phyloP scores from a whole-genome alignment of 2,888 invertebrate species.

The Tenthredo scrophulariae region DNA sequence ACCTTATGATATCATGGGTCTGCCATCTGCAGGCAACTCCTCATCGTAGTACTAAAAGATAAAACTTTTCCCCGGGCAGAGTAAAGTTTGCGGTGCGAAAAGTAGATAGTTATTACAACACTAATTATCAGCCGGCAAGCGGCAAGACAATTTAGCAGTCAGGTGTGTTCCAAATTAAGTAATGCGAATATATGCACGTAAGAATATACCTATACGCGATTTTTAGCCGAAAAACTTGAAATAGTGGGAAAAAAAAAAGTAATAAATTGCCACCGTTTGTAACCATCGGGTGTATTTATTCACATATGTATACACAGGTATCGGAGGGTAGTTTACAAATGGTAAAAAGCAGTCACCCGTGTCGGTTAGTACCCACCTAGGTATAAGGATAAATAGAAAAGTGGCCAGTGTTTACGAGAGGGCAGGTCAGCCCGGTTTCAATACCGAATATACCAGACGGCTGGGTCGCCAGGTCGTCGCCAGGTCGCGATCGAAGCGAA shows the following conservation, averaged over 20 bases:
- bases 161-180: neutral
- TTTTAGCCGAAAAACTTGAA: no score
- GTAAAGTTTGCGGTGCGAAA: neutral
- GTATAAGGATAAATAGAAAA: neutral
- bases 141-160: neutral
- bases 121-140: constrained; percentile 8
- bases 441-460: constrained; percentile 22
- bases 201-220: no score
- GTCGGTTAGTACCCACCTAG: neutral
- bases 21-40: constrained; percentile 38
- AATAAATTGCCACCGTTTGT: no score
- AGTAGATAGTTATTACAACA: constrained; percentile 28
- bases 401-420: constrained; percentile 38
- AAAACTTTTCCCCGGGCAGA: constrained; percentile 22
- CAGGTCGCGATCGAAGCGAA: constrained; percentile 35
- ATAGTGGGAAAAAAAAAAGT: no score
- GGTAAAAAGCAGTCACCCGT: neutral
- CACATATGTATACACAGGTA: neutral
- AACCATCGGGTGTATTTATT: neutral
- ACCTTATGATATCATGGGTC: constrained; percentile 13
- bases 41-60: constrained; percentile 33
- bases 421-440: constrained; percentile 24
- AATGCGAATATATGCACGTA: no score
- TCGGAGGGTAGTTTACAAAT: neutral
- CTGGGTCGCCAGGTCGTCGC: constrained; percentile 35